Evolutionary conservation across 2,113 vertebrate species (phyloP).

Genomic region (Nesospiza acunhae): DNA sequence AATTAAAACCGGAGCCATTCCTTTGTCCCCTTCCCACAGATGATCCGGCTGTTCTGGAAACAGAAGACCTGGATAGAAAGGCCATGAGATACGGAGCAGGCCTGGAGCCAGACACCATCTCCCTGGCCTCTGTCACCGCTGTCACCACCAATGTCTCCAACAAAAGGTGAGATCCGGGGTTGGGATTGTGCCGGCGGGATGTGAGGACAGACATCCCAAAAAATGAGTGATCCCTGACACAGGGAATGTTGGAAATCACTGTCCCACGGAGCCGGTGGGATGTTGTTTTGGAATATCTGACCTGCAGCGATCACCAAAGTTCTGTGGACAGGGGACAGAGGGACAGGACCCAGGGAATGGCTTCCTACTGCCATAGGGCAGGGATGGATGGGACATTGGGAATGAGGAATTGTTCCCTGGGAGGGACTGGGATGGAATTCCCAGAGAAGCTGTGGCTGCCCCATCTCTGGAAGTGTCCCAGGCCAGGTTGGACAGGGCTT

Average conservation of each 20-base stretch:
- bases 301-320: accelerated
- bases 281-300: too few species aligned
- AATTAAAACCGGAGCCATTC: not conserved
- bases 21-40: constrained; percentile 72
- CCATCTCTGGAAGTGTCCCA: not conserved
- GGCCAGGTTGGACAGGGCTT: accelerated
- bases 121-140: constrained; percentile 93
- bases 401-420: not conserved
- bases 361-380: not conserved
- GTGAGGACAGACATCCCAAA: accelerated
- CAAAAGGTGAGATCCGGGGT: constrained; percentile 79
- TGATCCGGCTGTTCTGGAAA: constrained; percentile 90
- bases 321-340: not conserved
- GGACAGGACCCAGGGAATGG: not conserved
- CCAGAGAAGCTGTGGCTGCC: not conserved
- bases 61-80: constrained; percentile 85
- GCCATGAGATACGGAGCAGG: constrained; percentile 76
- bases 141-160: constrained; percentile 97
- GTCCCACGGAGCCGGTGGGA: accelerated
- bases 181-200: not conserved
- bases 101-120: constrained; percentile 87
- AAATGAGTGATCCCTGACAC: accelerated
- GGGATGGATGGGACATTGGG: accelerated
- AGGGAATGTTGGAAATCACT: accelerated
- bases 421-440: not conserved